These are phyloP conservation scores for Parochlus steinenii DNA, from an alignment of 2,888 invertebrate genomes.

Conservation along the genomic window DNA sequence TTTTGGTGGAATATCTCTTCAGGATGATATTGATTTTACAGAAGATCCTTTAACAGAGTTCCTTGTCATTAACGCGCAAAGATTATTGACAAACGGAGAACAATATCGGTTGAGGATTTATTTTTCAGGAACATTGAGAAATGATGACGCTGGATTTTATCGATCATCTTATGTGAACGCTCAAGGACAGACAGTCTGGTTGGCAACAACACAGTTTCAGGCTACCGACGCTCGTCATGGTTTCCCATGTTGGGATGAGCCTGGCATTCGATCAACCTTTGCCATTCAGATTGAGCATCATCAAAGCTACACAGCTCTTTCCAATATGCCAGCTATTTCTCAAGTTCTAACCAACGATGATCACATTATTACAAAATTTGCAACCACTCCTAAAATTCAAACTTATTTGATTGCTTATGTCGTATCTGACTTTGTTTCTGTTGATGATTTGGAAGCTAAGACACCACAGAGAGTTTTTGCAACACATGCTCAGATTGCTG, in stretches of 20 bases:
- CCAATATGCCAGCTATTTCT: slow-evolving; percentile 13
- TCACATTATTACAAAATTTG: slow-evolving; percentile 20
- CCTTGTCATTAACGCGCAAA: not conserved
- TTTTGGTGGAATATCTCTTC: too few relatives aligned
- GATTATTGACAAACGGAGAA: slow-evolving; percentile 22
- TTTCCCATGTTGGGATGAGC: slow-evolving; percentile 45
- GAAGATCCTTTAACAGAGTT: too few relatives aligned
- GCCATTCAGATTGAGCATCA: slow-evolving; percentile 2
- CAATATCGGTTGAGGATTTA: slow-evolving; percentile 35
- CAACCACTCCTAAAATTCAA: slow-evolving; percentile 46
- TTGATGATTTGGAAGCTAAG: slow-evolving; percentile 13
- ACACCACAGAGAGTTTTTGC: slow-evolving; percentile 24
- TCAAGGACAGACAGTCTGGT: slow-evolving; percentile 25
- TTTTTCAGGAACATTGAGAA: slow-evolving; percentile 39
- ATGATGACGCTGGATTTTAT: slow-evolving; percentile 48
- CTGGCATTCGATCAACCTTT: slow-evolving; percentile 15
- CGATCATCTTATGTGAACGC: slow-evolving; percentile 33
- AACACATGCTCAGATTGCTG: slow-evolving; percentile 20
- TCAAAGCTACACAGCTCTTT: slow-evolving; percentile 5
- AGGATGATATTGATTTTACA: not conserved
- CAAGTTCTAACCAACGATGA: slow-evolving; percentile 13
- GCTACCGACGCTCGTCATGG: slow-evolving; percentile 52
- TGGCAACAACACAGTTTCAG: slow-evolving; percentile 58
- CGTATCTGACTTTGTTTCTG: slow-evolving; percentile 40
- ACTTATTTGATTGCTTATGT: slow-evolving; percentile 67